A percentile compares a stretch with the other conserved stretches of the same genome.
Evolutionary conservation across 2,797 vertebrate genomes (phyloP).

Genomic region (Chrysocyon brachyurus): DNA sequence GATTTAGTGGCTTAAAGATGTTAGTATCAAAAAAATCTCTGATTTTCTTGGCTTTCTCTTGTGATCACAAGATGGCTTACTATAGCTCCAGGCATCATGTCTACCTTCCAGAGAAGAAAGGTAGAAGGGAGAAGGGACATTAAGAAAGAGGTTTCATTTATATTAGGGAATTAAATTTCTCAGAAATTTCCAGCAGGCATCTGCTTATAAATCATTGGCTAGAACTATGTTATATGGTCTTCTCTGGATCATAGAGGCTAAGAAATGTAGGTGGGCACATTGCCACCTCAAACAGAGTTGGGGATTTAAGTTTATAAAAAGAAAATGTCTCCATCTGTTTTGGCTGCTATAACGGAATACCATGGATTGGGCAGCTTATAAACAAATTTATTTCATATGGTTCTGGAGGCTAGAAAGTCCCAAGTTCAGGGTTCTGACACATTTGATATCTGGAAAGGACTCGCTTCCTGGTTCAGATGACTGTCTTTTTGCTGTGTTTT

Average conservation of each 20-base stretch:
- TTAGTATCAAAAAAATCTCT: slow-evolving; percentile 42
- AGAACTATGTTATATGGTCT: not conserved
- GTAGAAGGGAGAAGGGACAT: not conserved
- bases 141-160: slow-evolving; percentile 30
- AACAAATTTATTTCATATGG: slow-evolving; percentile 21
- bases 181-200: not conserved
- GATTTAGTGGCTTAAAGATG: slow-evolving; percentile 12
- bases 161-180: slow-evolving; percentile 45
- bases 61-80: not conserved
- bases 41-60: slow-evolving; percentile 41
- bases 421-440: not conserved
- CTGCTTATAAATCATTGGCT: slow-evolving; percentile 44
- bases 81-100: not conserved
- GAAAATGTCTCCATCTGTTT: not conserved
- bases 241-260: slow-evolving; percentile 22
- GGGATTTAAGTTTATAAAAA: slow-evolving; percentile 54
- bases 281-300: slow-evolving; percentile 12
- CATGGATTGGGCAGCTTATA: not conserved
- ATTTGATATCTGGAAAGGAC: not conserved
- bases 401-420: not conserved
- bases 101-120: slow-evolving; percentile 3
- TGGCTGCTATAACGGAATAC: not conserved
- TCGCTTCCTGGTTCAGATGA: not conserved
- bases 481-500: not conserved
- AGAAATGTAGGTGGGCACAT: not conserved